Conservation (phyloP, 2,888 invertebrate species). For the Anodontia alba region DNA sequence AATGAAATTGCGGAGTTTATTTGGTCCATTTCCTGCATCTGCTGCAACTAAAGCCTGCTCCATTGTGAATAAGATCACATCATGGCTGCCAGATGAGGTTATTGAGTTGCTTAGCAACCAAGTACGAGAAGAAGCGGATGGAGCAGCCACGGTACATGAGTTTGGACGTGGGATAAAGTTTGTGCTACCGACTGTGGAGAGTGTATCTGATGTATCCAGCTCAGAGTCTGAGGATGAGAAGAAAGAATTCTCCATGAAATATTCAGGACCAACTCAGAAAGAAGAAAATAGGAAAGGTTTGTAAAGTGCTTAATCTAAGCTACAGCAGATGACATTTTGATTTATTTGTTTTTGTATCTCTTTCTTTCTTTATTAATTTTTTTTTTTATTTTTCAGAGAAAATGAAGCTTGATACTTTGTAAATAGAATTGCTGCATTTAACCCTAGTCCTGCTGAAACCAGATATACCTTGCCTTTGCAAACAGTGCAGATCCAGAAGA, state of each 20-base stretch:
- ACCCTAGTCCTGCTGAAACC: too few species aligned
- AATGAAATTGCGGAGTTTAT: slow-evolving; percentile 73
- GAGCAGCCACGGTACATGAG: slow-evolving; percentile 71
- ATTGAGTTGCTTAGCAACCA: slow-evolving; percentile 59
- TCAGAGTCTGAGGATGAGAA: slow-evolving; percentile 77
- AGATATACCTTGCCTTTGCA: too few species aligned
- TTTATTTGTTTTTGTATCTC: too few species aligned
- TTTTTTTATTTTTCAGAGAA: too few species aligned
- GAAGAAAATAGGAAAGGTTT: slow-evolving; percentile 23
- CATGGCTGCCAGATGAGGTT: slow-evolving; percentile 78
- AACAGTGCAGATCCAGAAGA: too few species aligned
- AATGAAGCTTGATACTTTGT: too few species aligned
- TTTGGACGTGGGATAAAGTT: slow-evolving; percentile 80
- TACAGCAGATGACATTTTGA: too few species aligned
- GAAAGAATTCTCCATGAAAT: slow-evolving; percentile 65
- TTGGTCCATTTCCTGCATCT: slow-evolving; percentile 82
- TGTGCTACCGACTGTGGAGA: slow-evolving; percentile 23
- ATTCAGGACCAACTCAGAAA: slow-evolving; percentile 56
- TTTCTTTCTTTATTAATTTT: too few species aligned
- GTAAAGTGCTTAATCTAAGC: too few species aligned
- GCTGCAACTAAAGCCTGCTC: slow-evolving; percentile 80
- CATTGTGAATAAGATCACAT: slow-evolving; percentile 71
- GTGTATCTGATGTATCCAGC: slow-evolving; percentile 68
- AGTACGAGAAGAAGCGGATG: slow-evolving; percentile 72
- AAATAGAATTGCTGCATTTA: too few species aligned